These are phyloP conservation scores for Cartodere bifasciata DNA, from an alignment of 2,888 invertebrate genomes.

Conservation along the genomic window DNA sequence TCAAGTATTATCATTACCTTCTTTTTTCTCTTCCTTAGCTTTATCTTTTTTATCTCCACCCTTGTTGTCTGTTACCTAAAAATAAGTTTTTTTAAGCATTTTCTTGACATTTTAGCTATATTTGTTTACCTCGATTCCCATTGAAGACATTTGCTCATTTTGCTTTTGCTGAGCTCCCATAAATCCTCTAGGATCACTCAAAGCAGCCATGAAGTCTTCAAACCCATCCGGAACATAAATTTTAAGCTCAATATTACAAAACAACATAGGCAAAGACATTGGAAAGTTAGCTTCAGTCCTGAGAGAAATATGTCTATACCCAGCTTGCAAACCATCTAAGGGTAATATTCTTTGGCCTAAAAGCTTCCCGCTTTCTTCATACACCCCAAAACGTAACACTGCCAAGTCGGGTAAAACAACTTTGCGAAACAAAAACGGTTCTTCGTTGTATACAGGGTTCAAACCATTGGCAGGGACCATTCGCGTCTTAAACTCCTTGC, in stretches of 20 bases:
- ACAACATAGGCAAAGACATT: conserved; percentile 96
- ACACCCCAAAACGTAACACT: conserved; percentile 93
- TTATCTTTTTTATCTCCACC: conserved; percentile 52
- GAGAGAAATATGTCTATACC: conserved; percentile 94
- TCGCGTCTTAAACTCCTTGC: conserved; percentile 93
- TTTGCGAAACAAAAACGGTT: conserved; percentile 95
- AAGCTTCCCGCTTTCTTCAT: conserved; percentile 93
- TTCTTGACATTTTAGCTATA: too few species aligned
- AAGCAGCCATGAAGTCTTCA: conserved; percentile 95
- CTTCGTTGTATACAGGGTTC: conserved; percentile 98
- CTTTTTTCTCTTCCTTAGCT: conserved; percentile 56
- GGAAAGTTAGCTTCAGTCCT: conserved; percentile 98
- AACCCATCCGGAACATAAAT: conserved; percentile 99
- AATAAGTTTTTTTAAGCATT: conserved; percentile 3
- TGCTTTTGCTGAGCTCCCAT: conserved; percentile 78
- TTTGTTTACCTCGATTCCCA: conserved; percentile 72
- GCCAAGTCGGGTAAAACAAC: conserved; percentile 97
- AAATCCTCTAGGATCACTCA: conserved; percentile 89
- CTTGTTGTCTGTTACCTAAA: conserved; percentile 27
- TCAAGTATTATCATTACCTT: conserved; percentile 37
- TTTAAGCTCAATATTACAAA: conserved; percentile 97
- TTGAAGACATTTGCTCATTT: conserved; percentile 84
- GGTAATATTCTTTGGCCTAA: conserved; percentile 96
- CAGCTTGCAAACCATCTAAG: conserved; percentile 93
- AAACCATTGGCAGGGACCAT: conserved; percentile 96